Base-by-base conservation (phyloP, 2,797 vertebrate species). In the Spatula clypeata region DNA sequence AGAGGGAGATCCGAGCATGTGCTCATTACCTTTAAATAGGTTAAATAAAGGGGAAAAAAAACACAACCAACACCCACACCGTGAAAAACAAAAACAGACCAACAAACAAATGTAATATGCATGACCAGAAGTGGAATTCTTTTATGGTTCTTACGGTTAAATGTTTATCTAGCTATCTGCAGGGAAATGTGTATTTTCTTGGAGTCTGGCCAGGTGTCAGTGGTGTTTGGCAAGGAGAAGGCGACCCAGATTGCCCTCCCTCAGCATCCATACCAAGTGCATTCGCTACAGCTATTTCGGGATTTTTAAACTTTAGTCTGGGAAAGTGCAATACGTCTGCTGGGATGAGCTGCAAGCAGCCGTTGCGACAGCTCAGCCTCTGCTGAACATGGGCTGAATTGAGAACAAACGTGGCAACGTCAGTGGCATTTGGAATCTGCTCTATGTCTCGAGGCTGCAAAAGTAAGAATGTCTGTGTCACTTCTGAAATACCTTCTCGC, bases 161-260 rank as follows among this genome's bases (percentile, higher is more conserved):
- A 86, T 55, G 60, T 53, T 86, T 31, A 47, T 86, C 3, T 90
- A 88, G 60, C 76, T 88, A 67, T 88, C 79, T 93, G 76, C 88
- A 82, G 83, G 72, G 64, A 90, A 92, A 79, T 84, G 66, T 51
- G 55, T 60, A 20, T 75, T 40, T 62, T 75, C 58, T 74, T 96
- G 96, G 90, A 95, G 71, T 6, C 31, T 67, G 86, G 83, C 94
- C 93, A 95, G 83, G 34, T 80, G 86, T 96, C 80, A 79, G 60
- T 80, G 75, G 72, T 74, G 14, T 86, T 95, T 79, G 91, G 62
- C 2, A 11, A 96, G 82, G 82, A 88, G 92, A 92, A 79, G 81
- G 76, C 1, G 36, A 92, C 94, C 86, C 90, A 92, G 88, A 81
- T 79, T 93, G 88, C 94, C 95, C 83, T 90, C 94, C 73, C 71